A percentile compares a stretch with the other conserved stretches of the same genome.
These are phyloP conservation scores for Urophycis tenuis DNA, from an alignment of 2,797 vertebrate species.

Conservation along the genomic window DNA sequence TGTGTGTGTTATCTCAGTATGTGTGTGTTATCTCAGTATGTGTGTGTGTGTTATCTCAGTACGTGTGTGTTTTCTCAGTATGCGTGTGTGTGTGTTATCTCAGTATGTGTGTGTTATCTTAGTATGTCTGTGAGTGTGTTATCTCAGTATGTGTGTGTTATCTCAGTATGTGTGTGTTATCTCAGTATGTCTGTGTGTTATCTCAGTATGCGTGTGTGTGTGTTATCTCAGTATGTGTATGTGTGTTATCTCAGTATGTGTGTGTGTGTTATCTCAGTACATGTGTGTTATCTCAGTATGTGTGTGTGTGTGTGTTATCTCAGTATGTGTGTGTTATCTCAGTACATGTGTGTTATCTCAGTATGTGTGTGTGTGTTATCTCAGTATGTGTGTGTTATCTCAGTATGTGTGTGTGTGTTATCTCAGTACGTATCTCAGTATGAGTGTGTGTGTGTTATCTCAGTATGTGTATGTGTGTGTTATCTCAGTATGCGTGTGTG, in stretches of 20 bases:
- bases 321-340: too few species aligned
- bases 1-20: not conserved
- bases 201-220: constrained; percentile 12
- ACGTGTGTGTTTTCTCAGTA: constrained; percentile 18
- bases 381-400: constrained; percentile 11
- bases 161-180: constrained; percentile 9
- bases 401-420: too few species aligned
- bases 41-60: too few species aligned
- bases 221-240: constrained; percentile 17
- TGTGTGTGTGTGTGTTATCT: too few species aligned
- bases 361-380: too few species aligned
- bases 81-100: too few species aligned
- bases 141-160: constrained; percentile 9
- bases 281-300: not conserved
- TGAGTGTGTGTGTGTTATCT: constrained; percentile 19
- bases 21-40: too few species aligned
- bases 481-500: constrained; percentile 14
- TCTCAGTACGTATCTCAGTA: too few species aligned
- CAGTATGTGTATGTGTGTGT: constrained; percentile 16
- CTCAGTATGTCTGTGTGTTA: too few species aligned
- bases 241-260: not conserved
- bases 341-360: constrained; percentile 15
- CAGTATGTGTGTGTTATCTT: constrained; percentile 12
- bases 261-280: too few species aligned
- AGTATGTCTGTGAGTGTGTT: too few species aligned